phyloP scores from a whole-genome alignment of 2,888 invertebrate species.

The Cosmorhoe ocellata region DNA sequence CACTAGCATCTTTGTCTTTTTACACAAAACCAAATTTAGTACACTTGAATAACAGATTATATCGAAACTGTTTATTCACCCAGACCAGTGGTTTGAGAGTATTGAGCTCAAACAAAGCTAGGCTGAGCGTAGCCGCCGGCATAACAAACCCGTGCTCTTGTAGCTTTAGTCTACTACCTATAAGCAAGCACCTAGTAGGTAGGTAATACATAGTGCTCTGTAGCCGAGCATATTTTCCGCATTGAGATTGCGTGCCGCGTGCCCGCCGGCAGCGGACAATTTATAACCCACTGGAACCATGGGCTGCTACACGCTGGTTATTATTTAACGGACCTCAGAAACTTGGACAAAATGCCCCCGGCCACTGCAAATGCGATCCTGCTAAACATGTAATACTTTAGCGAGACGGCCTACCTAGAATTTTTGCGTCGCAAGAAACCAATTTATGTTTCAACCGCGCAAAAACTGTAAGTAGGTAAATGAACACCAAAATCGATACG shows the following conservation, averaged over 20 bases:
- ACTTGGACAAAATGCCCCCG: conserved; percentile 50
- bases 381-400: conserved; percentile 61
- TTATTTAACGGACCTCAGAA: conserved; percentile 68
- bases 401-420: conserved; percentile 35
- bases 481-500: conserved; percentile 50
- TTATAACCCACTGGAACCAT: conserved; percentile 71
- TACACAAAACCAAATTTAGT: conserved; percentile 1
- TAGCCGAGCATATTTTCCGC: conserved; percentile 67
- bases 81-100: conserved; percentile 17
- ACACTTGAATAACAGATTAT: conserved; percentile 6
- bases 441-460: conserved; percentile 22
- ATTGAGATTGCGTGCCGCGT: conserved; percentile 79
- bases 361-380: conserved; percentile 61
- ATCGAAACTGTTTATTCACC: conserved; percentile 17
- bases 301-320: conserved; percentile 62
- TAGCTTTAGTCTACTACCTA: conserved; percentile 6
- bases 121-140: conserved; percentile 24
- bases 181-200: neutral
- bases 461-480: conserved; percentile 42
- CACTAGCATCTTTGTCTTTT: neutral
- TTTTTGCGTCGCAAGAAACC: conserved; percentile 26
- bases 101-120: conserved; percentile 31
- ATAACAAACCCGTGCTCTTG: conserved; percentile 27
- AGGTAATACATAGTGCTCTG: conserved; percentile 7
- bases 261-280: conserved; percentile 77